phyloP scores from a whole-genome alignment of 2,113 vertebrate genomes.

The Cercocebus atys region DNA sequence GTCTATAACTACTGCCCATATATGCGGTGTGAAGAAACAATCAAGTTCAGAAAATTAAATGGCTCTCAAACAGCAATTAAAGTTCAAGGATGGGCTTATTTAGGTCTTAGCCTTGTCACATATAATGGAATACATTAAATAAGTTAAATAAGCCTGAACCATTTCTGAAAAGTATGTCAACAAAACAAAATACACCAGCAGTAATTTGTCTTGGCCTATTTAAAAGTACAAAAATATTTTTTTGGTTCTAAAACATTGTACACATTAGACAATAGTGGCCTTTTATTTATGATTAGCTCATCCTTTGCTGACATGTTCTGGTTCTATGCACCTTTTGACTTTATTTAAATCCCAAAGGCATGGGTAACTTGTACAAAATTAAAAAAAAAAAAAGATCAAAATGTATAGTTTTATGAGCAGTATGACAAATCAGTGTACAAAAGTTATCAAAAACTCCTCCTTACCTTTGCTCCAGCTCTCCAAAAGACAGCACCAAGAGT shows the following conservation, averaged over 20 bases:
- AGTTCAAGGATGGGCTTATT: not conserved
- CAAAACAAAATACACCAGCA: not conserved
- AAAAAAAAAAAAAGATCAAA: not conserved
- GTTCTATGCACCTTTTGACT: not conserved
- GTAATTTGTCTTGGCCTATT: conserved; percentile 11
- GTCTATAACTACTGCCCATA: not conserved
- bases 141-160: not conserved
- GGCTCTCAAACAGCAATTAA: not conserved
- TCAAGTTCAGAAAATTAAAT: not conserved
- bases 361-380: not conserved
- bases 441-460: not conserved
- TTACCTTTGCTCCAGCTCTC: not conserved
- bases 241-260: not conserved
- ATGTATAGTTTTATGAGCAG: not conserved
- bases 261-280: not conserved
- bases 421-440: not conserved
- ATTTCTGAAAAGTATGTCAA: conserved; percentile 1
- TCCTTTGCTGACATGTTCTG: not conserved
- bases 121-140: not conserved
- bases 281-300: not conserved
- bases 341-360: not conserved
- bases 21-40: not conserved
- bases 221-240: not conserved
- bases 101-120: not conserved
- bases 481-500: not conserved